phyloP scores from a whole-genome alignment of 2,113 vertebrate genomes.

The Cavia porcellus region DNA sequence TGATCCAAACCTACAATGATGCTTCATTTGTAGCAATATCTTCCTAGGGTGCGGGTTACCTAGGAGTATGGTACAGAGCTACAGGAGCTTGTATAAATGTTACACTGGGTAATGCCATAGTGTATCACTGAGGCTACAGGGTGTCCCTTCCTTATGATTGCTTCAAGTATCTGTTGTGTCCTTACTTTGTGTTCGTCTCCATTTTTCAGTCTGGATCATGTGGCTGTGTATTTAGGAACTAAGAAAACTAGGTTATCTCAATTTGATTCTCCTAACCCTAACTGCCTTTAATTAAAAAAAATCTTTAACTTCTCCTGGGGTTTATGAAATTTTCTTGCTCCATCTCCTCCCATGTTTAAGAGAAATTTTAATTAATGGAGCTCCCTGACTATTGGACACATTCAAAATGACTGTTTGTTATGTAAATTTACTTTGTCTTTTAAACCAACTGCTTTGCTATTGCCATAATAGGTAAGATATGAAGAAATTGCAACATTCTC shows the following conservation, averaged over 20 bases:
- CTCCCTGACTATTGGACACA: neutral
- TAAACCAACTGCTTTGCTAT: conserved; percentile 52
- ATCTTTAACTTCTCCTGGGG: neutral
- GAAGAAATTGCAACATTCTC: conserved; percentile 14
- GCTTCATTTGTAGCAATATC: conserved; percentile 22
- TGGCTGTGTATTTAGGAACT: conserved; percentile 4
- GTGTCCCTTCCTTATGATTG: neutral
- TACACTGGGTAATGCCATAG: neutral
- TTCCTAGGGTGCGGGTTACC: neutral
- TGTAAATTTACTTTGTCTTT: conserved; percentile 66
- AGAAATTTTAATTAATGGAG: neutral
- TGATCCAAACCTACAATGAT: neutral
- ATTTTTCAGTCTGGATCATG: neutral
- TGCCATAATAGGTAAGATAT: neutral
- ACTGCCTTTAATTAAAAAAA: conserved; percentile 49
- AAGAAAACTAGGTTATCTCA: conserved; percentile 23
- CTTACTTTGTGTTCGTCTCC: neutral
- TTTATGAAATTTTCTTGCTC: neutral
- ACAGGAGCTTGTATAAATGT: conserved; percentile 1
- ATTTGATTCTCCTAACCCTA: conserved; percentile 42
- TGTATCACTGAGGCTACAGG: neutral
- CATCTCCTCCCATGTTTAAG: neutral
- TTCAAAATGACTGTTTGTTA: conserved; percentile 59
- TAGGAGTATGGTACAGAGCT: conserved; percentile 2
- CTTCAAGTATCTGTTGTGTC: neutral